These are phyloP conservation scores for Myrmecobius fasciatus DNA, from an alignment of 2,113 vertebrate genomes.

Conservation along the genomic window DNA sequence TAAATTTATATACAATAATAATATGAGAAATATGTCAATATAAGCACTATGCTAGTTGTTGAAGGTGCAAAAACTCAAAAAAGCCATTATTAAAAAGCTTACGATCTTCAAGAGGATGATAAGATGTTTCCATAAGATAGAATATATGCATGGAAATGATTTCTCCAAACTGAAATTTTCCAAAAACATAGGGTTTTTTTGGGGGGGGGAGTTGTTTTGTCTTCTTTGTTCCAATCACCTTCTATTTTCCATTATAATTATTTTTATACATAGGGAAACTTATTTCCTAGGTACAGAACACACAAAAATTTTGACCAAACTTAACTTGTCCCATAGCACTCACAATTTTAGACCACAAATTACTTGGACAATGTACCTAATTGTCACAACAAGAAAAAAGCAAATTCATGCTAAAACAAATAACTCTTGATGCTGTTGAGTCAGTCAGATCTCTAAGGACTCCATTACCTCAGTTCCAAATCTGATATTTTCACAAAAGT, in stretches of 20 bases:
- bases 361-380: not conserved
- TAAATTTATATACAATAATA: too few species aligned
- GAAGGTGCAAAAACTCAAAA: not conserved
- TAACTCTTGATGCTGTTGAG: not conserved
- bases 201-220: not conserved
- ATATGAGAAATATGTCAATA: not conserved
- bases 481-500: not conserved
- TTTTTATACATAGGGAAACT: not conserved
- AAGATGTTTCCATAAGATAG: not conserved
- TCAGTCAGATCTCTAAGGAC: not conserved
- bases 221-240: not conserved
- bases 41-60: not conserved
- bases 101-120: not conserved
- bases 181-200: not conserved
- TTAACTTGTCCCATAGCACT: not conserved
- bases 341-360: not conserved
- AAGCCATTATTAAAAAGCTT: not conserved
- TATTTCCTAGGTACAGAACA: not conserved
- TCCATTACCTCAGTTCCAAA: not conserved
- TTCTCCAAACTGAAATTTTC: not conserved
- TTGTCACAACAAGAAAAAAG: not conserved
- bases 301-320: not conserved
- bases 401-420: not conserved
- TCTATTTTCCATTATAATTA: not conserved
- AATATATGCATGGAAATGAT: not conserved